Base-by-base conservation (phyloP, 2,797 vertebrate species). In the Manis javanica region DNA sequence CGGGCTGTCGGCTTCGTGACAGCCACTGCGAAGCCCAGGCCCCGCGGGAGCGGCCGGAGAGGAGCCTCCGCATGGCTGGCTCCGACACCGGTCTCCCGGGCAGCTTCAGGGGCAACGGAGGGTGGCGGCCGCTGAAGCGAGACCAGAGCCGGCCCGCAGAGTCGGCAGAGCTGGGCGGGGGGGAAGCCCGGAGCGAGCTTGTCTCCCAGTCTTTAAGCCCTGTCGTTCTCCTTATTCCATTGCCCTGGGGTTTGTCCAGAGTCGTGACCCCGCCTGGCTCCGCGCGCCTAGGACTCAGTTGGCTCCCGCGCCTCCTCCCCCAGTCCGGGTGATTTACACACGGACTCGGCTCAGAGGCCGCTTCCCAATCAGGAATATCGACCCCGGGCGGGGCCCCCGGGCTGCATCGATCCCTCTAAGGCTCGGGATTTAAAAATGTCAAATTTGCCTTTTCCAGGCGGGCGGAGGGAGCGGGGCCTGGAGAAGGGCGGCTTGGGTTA, bases 371-470 rank as follows among this genome's bases (percentile, higher is more conserved):
- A 98, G 97, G 97, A 98, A 98, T 98, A 98, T 98, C 98, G 98
- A 98, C 98, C 98, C 97, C 98, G 95, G 97, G 97, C 96, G 98
- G 98, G 98, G 97, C 98, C 96, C 96, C 96, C 75, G 97, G 98
- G 97, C 97, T 95, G 97, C 95, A 98, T 98, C 98, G 98, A 98
- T 98, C 95, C 95, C 87, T 98, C 97, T 97, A 98, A 98, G 98
- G 96, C 98, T 98, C 98, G 92, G 98, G 98, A 98, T 98, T 98
- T 98, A 97, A 98, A 98, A 98, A 98, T 98, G 98, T 98, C 98
- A 98, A 98, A 98, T 98, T 98, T 98, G 98, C 98, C 98, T 98
- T 98, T 96, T 93, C 96, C 96, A 96, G 92, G 97, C 88, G 37
- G 92, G 97, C 42, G 88, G 97, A 94, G 85, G 96, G 96, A 89